Evolutionary conservation across 2,888 invertebrate species (phyloP).

Genomic region (Andrena fulva): DNA sequence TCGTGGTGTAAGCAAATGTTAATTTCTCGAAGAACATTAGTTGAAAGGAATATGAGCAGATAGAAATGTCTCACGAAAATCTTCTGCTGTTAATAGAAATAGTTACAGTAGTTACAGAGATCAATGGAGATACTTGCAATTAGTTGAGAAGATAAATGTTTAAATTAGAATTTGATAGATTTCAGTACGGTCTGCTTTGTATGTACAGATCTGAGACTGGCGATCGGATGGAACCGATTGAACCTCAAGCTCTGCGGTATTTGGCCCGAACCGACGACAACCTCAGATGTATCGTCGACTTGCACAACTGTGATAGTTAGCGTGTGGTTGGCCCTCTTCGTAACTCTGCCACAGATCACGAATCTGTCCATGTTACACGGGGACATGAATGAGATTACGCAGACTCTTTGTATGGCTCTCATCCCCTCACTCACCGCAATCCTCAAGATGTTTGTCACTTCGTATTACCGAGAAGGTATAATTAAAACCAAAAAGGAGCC

Average conservation of each 20-base stretch:
- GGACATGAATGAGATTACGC: background rate
- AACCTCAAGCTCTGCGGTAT: background rate
- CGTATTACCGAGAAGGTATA: slow-evolving; percentile 69
- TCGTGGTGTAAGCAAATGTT: no score
- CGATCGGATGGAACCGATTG: slow-evolving; percentile 18
- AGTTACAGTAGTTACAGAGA: no score
- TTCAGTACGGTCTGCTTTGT: no score
- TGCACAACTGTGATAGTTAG: background rate
- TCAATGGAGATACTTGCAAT: no score
- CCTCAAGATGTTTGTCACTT: slow-evolving; percentile 67
- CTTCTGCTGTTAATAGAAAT: no score
- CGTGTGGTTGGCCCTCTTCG: background rate
- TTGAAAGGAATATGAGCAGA: no score
- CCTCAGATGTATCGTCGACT: background rate
- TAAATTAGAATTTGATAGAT: no score
- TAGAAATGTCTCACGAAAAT: no score
- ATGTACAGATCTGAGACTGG: background rate
- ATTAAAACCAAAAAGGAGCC: no score
- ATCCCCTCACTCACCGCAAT: slow-evolving; percentile 1
- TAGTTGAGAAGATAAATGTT: no score
- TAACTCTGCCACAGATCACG: background rate
- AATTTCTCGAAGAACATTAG: no score
- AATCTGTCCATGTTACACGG: background rate
- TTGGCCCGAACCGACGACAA: slow-evolving; percentile 4
- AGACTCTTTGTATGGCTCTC: background rate